Evolutionary conservation across 2,888 invertebrate genomes (phyloP).

Genomic region (Furcula furcula): DNA sequence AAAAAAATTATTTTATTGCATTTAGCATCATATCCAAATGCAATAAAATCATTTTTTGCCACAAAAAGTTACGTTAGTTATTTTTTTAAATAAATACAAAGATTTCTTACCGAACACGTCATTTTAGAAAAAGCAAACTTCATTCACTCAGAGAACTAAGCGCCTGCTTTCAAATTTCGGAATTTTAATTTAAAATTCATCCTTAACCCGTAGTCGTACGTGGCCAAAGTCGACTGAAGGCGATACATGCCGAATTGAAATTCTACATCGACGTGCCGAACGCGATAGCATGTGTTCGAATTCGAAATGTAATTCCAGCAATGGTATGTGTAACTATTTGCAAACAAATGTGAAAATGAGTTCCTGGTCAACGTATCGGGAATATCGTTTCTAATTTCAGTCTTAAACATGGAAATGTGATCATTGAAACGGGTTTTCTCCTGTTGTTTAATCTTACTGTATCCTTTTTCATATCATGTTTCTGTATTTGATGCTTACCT

Average conservation of each 20-base stretch:
- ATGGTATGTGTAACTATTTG: slow-evolving; percentile 54
- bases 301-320: slow-evolving; percentile 56
- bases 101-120: slow-evolving; percentile 1
- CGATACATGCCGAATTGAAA: slow-evolving; percentile 71
- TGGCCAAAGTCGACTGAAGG: slow-evolving; percentile 54
- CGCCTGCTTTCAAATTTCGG: slow-evolving; percentile 29
- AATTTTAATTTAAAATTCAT: slow-evolving; percentile 70
- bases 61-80: no score
- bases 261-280: slow-evolving; percentile 61
- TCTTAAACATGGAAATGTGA: no score
- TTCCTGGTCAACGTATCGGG: slow-evolving; percentile 28
- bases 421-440: no score
- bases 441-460: no score
- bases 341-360: slow-evolving; percentile 57
- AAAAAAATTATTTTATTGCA: no score
- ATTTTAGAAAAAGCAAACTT: slow-evolving; percentile 22
- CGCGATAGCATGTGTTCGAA: slow-evolving; percentile 53
- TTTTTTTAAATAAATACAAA: neutral
- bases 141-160: slow-evolving; percentile 16
- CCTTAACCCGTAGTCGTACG: slow-evolving; percentile 56
- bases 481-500: slow-evolving; percentile 42
- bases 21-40: no score
- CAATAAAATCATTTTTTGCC: no score
- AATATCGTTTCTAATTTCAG: neutral
- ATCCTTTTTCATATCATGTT: no score